Conservation (phyloP, 1,140 invertebrate genomes). For the Drosophila trapezifrons region DNA sequence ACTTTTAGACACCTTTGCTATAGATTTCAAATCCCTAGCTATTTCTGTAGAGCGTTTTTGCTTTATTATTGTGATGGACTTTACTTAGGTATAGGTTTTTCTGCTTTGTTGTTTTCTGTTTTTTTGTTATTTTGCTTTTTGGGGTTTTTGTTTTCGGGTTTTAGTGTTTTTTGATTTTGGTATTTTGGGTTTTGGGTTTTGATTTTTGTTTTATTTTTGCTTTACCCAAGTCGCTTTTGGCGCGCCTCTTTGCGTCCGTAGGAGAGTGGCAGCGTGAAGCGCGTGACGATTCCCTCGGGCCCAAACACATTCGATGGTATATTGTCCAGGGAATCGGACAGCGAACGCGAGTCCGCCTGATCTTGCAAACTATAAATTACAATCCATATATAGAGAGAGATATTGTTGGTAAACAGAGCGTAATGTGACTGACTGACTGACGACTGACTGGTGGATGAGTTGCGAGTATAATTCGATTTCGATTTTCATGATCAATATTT, state of each 20-base stretch:
- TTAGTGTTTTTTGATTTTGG: conserved; percentile 8
- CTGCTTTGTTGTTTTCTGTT: neutral
- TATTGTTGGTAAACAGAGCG: conserved; percentile 22
- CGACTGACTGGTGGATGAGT: conserved; percentile 10
- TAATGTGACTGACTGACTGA: conserved; percentile 10
- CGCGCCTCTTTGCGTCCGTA: conserved; percentile 87
- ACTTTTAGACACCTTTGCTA: neutral
- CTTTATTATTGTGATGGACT: neutral
- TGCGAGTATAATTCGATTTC: conserved; percentile 21
- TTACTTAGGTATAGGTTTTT: neutral
- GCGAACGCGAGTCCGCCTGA: conserved; percentile 84
- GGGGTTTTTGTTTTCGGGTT: neutral
- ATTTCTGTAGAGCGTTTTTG: neutral
- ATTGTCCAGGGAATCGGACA: conserved; percentile 84
- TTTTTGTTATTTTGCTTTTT: conserved; percentile 2
- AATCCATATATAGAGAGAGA: conserved; percentile 54
- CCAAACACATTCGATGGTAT: conserved; percentile 84
- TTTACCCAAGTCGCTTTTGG: conserved; percentile 87
- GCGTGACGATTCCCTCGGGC: conserved; percentile 84
- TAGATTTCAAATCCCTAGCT: no score
- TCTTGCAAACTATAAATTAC: conserved; percentile 84
- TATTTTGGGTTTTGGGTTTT: conserved; percentile 23
- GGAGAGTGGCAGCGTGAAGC: conserved; percentile 87
- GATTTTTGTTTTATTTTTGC: conserved; percentile 48
- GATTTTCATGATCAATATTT: conserved; percentile 30